Base-by-base conservation (phyloP, 2,797 vertebrate genomes). In the Acrossocheilus wenchowensis region DNA sequence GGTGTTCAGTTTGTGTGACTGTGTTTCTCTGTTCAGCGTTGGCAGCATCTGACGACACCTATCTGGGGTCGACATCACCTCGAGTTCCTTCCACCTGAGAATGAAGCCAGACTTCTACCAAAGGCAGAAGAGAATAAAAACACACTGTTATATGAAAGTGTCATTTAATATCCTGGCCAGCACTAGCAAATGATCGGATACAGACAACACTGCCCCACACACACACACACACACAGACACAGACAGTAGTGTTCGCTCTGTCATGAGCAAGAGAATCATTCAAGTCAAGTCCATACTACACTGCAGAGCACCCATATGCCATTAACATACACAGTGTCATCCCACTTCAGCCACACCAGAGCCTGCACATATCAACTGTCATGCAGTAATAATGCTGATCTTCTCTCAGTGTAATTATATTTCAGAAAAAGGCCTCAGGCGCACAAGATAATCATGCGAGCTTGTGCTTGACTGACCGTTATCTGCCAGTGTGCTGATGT, bases 1-100 rank as follows among this genome's bases (percentile, higher is more conserved):
- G 15, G 15, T n/a, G 3, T 62, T 23, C 66, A 50, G 17, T 14
- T 5, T 68, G 30, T 66, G 26, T 75, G 50, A 52, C 34, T 45
- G 1, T 66, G 14, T 54, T 23, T 91, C 78, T 87, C 30, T 87
- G 87, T 36, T 0, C 91, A 97, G 97, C 95, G 97, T 36, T 97
- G 96, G 96, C 96, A 95, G 91, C 95, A 95, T 89, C 93, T 95
- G 81, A 97, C 95, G 87, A 96, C 93, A 64, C 96, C 97, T 6
- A 93, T 96, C 21, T 97, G 95, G 96, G 96, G 96, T 34, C 92
- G 93, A 87, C 96, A 97, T 86, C 96, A 97, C 88, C 92, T 96
- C 89, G 96, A 97, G 89, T 96, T 96, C 91, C 93, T 96, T 87
- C 93, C 95, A 36, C 94, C 95, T 0, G 96, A 97, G 91, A 95